Evolutionary conservation across 1,140 invertebrate species (phyloP).

Genomic region (Drosophila eugracilis): DNA sequence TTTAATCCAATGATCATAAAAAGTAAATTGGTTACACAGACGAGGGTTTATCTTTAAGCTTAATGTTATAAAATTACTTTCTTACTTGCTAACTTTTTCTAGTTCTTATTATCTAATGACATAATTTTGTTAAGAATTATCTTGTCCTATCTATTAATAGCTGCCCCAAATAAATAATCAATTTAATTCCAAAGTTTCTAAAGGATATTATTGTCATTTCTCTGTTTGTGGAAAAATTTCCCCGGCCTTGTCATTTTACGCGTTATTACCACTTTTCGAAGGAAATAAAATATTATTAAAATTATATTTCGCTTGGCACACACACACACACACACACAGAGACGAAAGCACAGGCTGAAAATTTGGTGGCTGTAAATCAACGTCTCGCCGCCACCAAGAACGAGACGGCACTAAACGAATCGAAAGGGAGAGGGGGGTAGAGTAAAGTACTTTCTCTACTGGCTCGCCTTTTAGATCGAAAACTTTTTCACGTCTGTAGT

Average conservation of each 20-base stretch:
- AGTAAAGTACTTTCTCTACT: constrained; percentile 9
- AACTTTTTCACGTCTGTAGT: constrained; percentile 64
- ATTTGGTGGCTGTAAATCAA: constrained; percentile 74
- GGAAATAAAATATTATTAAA: constrained; percentile 84
- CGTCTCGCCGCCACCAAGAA: constrained; percentile 61
- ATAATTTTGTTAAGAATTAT: too few relatives aligned
- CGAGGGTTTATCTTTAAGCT: too few relatives aligned
- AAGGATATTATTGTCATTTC: background rate
- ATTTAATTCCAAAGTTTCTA: background rate
- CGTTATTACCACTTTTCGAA: constrained; percentile 74
- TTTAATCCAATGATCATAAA: background rate
- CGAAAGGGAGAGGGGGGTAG: background rate
- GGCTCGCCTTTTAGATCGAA: constrained; percentile 65
- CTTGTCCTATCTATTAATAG: background rate
- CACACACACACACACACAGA: constrained; percentile 8
- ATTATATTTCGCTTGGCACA: constrained; percentile 56
- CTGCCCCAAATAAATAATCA: background rate
- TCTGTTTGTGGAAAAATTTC: background rate
- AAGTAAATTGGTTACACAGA: too few relatives aligned
- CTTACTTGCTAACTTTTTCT: background rate
- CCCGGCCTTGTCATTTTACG: constrained; percentile 54
- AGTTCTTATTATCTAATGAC: too few relatives aligned
- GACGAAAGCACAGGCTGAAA: constrained; percentile 5
- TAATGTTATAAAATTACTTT: background rate
- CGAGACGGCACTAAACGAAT: constrained; percentile 5